Evolutionary conservation across 2,113 vertebrate genomes (phyloP).

Genomic region (Pitta sordida): DNA sequence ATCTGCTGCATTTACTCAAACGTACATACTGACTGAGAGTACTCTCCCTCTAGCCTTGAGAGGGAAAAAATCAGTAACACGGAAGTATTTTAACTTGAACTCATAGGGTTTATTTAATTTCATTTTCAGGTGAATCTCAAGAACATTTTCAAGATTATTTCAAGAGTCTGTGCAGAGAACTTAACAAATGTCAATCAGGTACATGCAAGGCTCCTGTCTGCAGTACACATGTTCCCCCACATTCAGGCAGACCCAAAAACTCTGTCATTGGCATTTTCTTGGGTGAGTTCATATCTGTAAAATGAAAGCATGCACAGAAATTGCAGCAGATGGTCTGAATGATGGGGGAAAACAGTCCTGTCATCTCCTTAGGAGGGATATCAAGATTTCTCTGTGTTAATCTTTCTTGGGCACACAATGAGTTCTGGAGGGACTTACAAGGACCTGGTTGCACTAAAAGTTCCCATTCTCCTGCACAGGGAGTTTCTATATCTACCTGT

Average conservation of each 20-base stretch:
- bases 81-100: neutral
- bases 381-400: neutral
- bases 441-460: neutral
- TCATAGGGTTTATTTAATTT: neutral
- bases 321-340: neutral
- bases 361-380: neutral
- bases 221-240: neutral
- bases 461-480: neutral
- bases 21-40: neutral
- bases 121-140: neutral
- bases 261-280: neutral
- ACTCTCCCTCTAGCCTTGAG: neutral
- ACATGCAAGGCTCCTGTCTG: neutral
- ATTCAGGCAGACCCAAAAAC: neutral
- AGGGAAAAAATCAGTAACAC: neutral
- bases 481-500: neutral
- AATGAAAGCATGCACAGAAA: neutral
- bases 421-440: neutral
- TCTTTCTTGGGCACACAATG: neutral
- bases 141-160: neutral
- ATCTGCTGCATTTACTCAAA: neutral
- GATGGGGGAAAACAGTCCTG: accelerated
- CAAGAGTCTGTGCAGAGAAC: neutral
- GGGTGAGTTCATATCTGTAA: neutral
- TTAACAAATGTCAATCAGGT: neutral